Percentiles rank a stretch among this genome's conserved stretches.
phyloP scores from a whole-genome alignment of 2,797 vertebrate genomes.

The Enteromius treurensis region DNA sequence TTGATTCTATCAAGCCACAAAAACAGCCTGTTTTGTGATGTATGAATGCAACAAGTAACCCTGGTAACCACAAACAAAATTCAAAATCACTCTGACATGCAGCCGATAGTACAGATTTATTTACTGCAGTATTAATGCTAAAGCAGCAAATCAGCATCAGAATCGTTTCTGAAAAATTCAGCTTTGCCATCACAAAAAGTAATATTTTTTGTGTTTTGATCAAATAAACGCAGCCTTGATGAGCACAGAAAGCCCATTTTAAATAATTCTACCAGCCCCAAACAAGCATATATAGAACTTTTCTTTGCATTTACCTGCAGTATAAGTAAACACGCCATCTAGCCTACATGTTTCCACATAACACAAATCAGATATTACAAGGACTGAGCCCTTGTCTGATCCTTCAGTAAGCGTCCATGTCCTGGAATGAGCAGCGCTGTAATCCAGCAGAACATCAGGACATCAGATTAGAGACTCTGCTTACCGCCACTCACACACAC shows the following conservation, averaged over 20 bases:
- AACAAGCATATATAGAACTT: background rate
- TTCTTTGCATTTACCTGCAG: background rate
- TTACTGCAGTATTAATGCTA: background rate
- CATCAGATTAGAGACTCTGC: constrained; percentile 35
- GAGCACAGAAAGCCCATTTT: too few relatives aligned
- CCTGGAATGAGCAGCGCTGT: constrained; percentile 35
- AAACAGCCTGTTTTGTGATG: background rate
- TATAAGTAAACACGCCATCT: background rate
- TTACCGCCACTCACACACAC: constrained; percentile 7
- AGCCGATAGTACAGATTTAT: background rate
- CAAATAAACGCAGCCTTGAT: background rate
- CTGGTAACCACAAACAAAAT: background rate
- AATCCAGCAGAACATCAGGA: constrained; percentile 49
- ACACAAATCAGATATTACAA: constrained; percentile 18
- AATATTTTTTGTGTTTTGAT: background rate
- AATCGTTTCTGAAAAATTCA: background rate
- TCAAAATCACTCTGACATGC: background rate
- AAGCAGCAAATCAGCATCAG: background rate
- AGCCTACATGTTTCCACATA: background rate
- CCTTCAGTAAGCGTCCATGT: constrained; percentile 2
- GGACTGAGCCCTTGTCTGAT: constrained; percentile 8
- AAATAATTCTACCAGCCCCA: background rate
- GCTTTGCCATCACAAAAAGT: background rate
- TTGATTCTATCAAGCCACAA: background rate
- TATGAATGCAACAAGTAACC: too few relatives aligned